phyloP scores from a whole-genome alignment of 2,888 invertebrate genomes.

The Masnerella sp. region DNA sequence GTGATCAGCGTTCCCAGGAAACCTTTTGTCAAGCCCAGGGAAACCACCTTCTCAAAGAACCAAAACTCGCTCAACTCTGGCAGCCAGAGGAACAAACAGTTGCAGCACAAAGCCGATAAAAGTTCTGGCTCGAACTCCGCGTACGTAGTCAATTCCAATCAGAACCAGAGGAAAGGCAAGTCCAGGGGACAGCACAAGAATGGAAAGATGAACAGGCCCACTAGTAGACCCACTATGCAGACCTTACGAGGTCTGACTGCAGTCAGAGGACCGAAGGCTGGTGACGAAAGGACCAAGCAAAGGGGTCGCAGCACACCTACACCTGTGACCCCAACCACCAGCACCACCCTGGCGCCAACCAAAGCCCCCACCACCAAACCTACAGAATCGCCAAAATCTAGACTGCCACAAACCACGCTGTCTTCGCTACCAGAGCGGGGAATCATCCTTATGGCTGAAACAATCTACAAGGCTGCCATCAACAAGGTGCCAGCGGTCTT shows the following conservation, averaged over 20 bases:
- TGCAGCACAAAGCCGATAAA: slow-evolving; percentile 79
- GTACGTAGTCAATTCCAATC: slow-evolving; percentile 67
- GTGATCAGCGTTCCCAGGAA: slow-evolving; percentile 67
- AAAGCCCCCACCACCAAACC: slow-evolving; percentile 43
- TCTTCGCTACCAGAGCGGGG: slow-evolving; percentile 73
- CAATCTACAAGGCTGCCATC: slow-evolving; percentile 73
- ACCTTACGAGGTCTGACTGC: slow-evolving; percentile 79
- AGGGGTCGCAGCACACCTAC: slow-evolving; percentile 69
- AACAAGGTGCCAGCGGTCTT: slow-evolving; percentile 84
- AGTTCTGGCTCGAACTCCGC: slow-evolving; percentile 72
- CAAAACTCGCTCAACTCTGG: slow-evolving; percentile 66
- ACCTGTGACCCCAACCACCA: slow-evolving; percentile 59
- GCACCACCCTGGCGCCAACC: slow-evolving; percentile 60
- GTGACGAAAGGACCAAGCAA: slow-evolving; percentile 66
- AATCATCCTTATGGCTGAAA: slow-evolving; percentile 75
- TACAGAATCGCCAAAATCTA: slow-evolving; percentile 54
- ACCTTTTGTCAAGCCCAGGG: slow-evolving; percentile 70
- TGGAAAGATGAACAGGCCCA: slow-evolving; percentile 73
- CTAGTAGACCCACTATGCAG: slow-evolving; percentile 78
- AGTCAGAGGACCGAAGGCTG: slow-evolving; percentile 67
- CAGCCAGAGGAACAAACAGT: slow-evolving; percentile 72
- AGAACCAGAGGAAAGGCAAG: slow-evolving; percentile 70
- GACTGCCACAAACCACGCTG: slow-evolving; percentile 67
- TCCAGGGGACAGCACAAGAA: slow-evolving; percentile 73
- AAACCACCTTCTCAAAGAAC: slow-evolving; percentile 67